Evolutionary conservation across 2,888 invertebrate genomes (phyloP).

Genomic region (Orgyia antiqua): DNA sequence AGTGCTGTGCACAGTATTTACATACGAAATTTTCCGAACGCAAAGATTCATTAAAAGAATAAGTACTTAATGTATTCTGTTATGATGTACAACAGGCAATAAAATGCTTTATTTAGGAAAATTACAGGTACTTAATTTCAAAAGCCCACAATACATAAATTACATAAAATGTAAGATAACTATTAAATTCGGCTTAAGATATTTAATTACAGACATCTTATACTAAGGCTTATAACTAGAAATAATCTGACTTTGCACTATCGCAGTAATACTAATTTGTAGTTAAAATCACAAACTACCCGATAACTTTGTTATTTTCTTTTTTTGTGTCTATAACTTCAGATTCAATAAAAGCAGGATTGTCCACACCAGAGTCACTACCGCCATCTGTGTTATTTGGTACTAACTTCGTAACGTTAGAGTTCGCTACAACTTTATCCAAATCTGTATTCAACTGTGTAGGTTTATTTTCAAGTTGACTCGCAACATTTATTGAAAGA

Average conservation of each 20-base stretch:
- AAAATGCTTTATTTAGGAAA: neutral
- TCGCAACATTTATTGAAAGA: constrained; percentile 45
- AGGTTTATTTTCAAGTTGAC: constrained; percentile 30
- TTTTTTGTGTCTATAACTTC: constrained; percentile 43
- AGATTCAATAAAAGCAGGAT: constrained; percentile 59
- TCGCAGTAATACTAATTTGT: constrained; percentile 6
- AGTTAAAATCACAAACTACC: constrained; percentile 26
- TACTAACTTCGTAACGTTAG: constrained; percentile 33
- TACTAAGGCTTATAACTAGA: neutral
- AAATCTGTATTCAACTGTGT: constrained; percentile 12
- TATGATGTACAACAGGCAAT: too few relatives aligned
- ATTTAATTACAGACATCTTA: too few relatives aligned
- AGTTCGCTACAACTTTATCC: constrained; percentile 23
- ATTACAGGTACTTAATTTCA: neutral
- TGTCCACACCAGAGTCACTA: constrained; percentile 69
- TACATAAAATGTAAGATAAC: neutral
- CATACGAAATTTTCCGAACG: too few relatives aligned
- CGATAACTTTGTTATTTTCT: constrained; percentile 35
- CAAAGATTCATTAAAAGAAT: too few relatives aligned
- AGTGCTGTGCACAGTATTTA: too few relatives aligned
- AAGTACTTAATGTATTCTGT: too few relatives aligned
- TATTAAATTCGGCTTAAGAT: constrained; percentile 18
- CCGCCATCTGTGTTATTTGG: constrained; percentile 61
- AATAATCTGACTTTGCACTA: constrained; percentile 26
- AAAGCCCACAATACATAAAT: neutral